Evolutionary conservation across 2,113 vertebrate genomes (phyloP), one percentile per base, ranked within the genome.

Genomic region (human): DNA sequence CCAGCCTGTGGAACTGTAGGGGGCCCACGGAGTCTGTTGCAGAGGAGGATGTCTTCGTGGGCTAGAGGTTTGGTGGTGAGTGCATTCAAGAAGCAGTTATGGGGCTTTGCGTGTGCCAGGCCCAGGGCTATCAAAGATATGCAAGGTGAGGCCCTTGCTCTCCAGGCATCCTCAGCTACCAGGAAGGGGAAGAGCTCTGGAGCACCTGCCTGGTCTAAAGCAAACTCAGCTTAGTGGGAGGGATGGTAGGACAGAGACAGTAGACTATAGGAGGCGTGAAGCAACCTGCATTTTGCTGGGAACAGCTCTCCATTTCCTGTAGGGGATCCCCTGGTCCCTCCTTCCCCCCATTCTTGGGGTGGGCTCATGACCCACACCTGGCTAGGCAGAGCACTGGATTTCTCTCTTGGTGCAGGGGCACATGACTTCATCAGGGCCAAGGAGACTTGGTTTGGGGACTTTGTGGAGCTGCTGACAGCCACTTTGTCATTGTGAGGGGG

Each of bases 201-300:
- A 35, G 35, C 27, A 35, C 35, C n/a, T 20, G 40, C 5, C 22
- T n/a, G 55, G 30, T 30, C 25, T 35, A 68, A 82, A 88, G 83
- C 52, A 79, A 83, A 43, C 23, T 14, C 9, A 2, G 13, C 40
- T 72, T 86, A 32, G 16, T 22, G 52, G 4, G 23, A 12, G 25
- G 30, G 73, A 57, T 25, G 25, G 16, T 72, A 75, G 72, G 40
- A 61, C 6, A 43, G 50, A 78, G 86, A 68, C 64, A 66, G 55
- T 7, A 20, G 45, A 18, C 45, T 68, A 17, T 0, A 83, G 80
- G 14, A 18, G 43, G 48, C 2, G 0, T 52, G n/a, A 20, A 1
- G 32, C 14, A 55, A 32, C 48, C n/a, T 73, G 78, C 20, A 20
- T 61, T 38, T 84, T 83, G 35, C 48, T 81, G 40, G 48, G 17